Base-by-base conservation (phyloP, 1,140 invertebrate species). In the Zophobas morio region DNA sequence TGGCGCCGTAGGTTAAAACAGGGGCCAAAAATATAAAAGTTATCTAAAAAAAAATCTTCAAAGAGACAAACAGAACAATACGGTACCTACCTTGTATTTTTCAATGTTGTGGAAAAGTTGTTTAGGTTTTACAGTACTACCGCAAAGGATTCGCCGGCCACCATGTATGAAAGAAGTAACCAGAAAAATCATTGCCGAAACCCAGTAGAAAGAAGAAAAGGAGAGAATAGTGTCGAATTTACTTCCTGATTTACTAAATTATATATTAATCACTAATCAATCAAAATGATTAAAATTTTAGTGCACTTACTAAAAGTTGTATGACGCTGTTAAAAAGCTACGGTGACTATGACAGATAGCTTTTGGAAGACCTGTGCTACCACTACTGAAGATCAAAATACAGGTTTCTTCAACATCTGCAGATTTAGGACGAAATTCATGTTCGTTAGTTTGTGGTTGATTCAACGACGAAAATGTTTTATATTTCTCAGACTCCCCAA, bases 351-450 rank as follows among this genome's bases (percentile, higher is more conserved):
- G 81, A 82, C 92, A 89, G 0, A 93, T 93, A 5, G 93, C 93
- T 86, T 95, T 95, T 0, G 94, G 93, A 46, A 91, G 84, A 47
- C 93, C 93, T 47, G 93, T 94, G 1, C 93, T 94, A 1, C 94
- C 94, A 81, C 92, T 94, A 0, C 93, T 89, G 73, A 85, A 88
- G 6, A 88, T 47, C 6, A 89, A 84, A 0, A 84, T 51, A 3
- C 82, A 84, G 0, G 82, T 86, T 40, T 84, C 81, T n/a, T 78
- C n/a, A 32, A 81, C 39, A 1, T 79, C 54, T 2, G 82, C 77
- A 37, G 51, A 57, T n/a, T 53, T 51, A 34, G 85, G 85, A 54
- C 71, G 56, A 51, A 84, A 85, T 8, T 49, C 40, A 35, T 81
- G 74, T 78, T 82, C 84, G 0, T 80, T 70, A 37, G 77, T 34